Conservation (phyloP, 1,140 invertebrate species). For the Drosophila parabipectinata region DNA sequence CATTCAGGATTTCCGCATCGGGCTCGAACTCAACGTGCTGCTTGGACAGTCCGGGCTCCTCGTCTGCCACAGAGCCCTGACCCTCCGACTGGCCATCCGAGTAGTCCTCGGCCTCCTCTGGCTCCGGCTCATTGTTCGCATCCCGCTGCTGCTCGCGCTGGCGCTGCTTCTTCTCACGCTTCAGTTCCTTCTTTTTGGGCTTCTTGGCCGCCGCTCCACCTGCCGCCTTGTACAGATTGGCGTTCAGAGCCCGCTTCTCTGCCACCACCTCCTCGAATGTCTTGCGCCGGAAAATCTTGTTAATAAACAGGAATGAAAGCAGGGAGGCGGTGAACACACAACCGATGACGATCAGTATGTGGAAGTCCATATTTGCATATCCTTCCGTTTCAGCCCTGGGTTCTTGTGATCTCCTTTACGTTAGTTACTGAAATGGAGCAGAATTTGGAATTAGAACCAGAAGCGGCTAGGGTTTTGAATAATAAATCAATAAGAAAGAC, state of each 20-base stretch:
- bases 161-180: conserved; percentile 77
- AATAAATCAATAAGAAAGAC: background rate
- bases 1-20: conserved; percentile 74
- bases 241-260: conserved; percentile 75
- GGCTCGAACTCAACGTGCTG: conserved; percentile 83
- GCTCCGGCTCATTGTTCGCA: conserved; percentile 60
- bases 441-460: no score
- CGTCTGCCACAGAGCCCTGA: conserved; percentile 63
- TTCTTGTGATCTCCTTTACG: conserved; percentile 29
- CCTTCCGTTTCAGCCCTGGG: conserved; percentile 42
- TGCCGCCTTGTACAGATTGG: conserved; percentile 76
- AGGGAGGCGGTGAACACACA: conserved; percentile 82
- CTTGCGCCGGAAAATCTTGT: conserved; percentile 80
- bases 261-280: conserved; percentile 82
- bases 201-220: conserved; percentile 63
- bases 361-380: conserved; percentile 84
- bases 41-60: conserved; percentile 73
- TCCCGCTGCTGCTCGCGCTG: conserved; percentile 67
- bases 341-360: conserved; percentile 81
- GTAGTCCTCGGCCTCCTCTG: conserved; percentile 69
- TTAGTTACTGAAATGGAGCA: conserved; percentile 28
- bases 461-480: no score
- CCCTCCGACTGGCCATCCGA: conserved; percentile 80
- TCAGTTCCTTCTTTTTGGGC: conserved; percentile 75
- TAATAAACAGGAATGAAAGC: conserved; percentile 79